Base-by-base conservation (phyloP, 2,797 vertebrate species). In the Hemibagrus guttatus region DNA sequence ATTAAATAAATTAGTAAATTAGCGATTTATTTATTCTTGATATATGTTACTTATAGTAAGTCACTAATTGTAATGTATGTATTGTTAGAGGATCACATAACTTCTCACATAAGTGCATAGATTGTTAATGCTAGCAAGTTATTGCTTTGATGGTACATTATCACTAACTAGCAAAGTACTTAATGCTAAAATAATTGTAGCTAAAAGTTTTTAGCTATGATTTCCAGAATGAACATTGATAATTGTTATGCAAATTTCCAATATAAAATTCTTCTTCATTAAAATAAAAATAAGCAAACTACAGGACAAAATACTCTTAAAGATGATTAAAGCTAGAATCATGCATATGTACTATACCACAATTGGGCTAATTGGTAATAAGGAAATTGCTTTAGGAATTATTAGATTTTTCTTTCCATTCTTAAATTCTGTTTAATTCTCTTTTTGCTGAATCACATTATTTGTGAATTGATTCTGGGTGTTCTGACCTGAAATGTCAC, bases 401-500 rank as follows among this genome's bases (percentile, higher is more conserved):
- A 13, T 66, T 66, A 1, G 17, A 42, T 42, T 23, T 49, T 74
- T 31, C 21, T 28, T n/a, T 52, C n/a, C 4, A 4, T 76, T 76
- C n/a, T 76, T 2, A 49, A 49, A 49, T 56, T 28, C 28, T 54
- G 26, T 6, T 52, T 75, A 26, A 46, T 46, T 59, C 11, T 39
- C 4, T 63, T 59, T 58, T 5, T 54, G 28, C 52, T 6, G 28
- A 78, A 23, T 23, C 21, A 6, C 16, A 54, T 17, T 75, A 54
- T 59, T 21, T 23, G 31, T 49, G 59, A n/a, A 21, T 19, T 1
- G n/a, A 63, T 17, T 64, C 26, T 49, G 42, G 7, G 23, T 63
- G 58, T 81, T 66, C 61, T 49, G 39, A 81, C 23, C 78, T 46
- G 59, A 63, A 81, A 66, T 81, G 59, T 31, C 61, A 64, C 2